Conservation (phyloP, 2,113 vertebrate species). For the Dendropsophus ebraccatus region DNA sequence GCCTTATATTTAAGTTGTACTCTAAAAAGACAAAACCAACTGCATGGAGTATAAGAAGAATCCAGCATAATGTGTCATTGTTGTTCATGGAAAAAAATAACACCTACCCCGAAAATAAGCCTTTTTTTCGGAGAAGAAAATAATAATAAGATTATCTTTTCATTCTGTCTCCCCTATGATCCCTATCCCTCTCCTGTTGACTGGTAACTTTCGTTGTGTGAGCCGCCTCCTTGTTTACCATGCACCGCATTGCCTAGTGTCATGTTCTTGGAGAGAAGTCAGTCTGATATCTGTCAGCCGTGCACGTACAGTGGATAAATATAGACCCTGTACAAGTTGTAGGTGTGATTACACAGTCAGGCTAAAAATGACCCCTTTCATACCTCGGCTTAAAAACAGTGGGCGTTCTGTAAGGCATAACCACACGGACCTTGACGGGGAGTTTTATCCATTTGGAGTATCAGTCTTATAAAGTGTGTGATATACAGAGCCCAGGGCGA, state of each 20-base stretch:
- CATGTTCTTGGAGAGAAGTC: conserved; percentile 78
- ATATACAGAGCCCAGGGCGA: conserved; percentile 52
- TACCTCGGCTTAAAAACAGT: conserved; percentile 81
- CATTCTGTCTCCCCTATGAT: not conserved
- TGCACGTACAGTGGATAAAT: conserved; percentile 92
- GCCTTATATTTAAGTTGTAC: too few relatives aligned
- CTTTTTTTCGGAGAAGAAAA: too few relatives aligned
- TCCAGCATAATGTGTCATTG: too few relatives aligned
- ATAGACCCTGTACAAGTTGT: conserved; percentile 85
- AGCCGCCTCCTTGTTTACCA: conserved; percentile 70
- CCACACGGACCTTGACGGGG: conserved; percentile 67
- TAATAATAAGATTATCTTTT: too few relatives aligned
- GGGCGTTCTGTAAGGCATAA: conserved; percentile 68
- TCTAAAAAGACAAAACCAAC: too few relatives aligned
- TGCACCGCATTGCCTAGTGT: conserved; percentile 69
- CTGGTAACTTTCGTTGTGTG: conserved; percentile 23
- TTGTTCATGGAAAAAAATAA: too few relatives aligned
- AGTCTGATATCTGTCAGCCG: conserved; percentile 83
- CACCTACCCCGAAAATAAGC: too few relatives aligned
- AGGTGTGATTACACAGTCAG: conserved; percentile 80
- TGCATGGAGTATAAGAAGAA: too few relatives aligned
- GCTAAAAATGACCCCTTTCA: conserved; percentile 90
- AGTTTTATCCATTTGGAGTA: conserved; percentile 53
- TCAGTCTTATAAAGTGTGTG: conserved; percentile 61
- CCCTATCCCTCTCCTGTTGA: conserved; percentile 48